Evolutionary conservation across 2,888 invertebrate genomes (phyloP), one percentile per base, ranked within the genome.

Genomic region (Pasiphila rectangulata): DNA sequence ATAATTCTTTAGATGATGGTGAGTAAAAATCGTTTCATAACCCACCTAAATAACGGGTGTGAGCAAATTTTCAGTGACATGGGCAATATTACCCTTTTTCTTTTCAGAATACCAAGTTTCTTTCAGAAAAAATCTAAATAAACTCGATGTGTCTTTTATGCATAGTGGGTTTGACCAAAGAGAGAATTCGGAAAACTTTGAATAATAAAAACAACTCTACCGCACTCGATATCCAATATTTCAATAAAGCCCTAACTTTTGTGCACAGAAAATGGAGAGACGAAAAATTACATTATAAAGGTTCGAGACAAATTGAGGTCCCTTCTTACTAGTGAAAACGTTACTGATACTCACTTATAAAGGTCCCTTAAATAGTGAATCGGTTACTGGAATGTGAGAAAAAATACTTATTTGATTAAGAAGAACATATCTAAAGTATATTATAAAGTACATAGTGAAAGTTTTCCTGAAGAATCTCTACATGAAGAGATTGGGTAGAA

Each of bases 221-320:
- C 79, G 78, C 71, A 80, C 80, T 86, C 81, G 83, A 86, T 81
- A 86, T 85, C 81, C 83, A 81, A 85, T 86, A 84, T 85, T 86
- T 83, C 84, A 83, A 87, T 85, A 83, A 81, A 72, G 68, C 74
- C 72, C 72, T 70, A 79, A 82, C 75, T 84, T 84, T 82, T 72
- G 69, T 78, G 74, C 52, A 72, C 72, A 79, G 77, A 81, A 82
- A 85, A 83, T 77, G 77, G 80, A 79, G 72, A 82, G 70, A 72
- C 72, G 69, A 81, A 76, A 84, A 85, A 87, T 86, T 83, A 84
- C 78, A 86, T 86, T 87, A 88, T 72, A 71, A 70, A 78, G 82
- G 83, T 75, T 73, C 70, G 63, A 63, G 59, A 75, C 70, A 80
- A 74, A 82, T 83, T 78, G 79, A 69, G 72, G 76, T 66, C 75